These are phyloP conservation scores for Apis laboriosa DNA, from an alignment of 1,140 invertebrate genomes.

Conservation along the genomic window DNA sequence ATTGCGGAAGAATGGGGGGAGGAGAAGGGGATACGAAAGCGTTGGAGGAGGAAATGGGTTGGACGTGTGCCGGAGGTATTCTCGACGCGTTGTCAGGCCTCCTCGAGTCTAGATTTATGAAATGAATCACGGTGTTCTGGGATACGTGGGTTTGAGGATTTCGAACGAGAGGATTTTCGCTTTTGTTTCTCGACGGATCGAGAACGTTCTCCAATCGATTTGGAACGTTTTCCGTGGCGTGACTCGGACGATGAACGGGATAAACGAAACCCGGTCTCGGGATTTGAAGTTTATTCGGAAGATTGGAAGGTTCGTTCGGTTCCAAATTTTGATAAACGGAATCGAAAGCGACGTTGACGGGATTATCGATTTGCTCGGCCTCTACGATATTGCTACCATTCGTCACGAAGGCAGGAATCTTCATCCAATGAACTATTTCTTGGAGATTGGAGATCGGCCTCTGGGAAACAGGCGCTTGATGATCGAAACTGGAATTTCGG, in stretches of 20 bases:
- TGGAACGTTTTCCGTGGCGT: neutral
- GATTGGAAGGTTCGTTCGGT: constrained; percentile 60
- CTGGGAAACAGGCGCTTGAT: constrained; percentile 33
- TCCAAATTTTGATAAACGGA: constrained; percentile 62
- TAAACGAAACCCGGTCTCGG: constrained; percentile 1
- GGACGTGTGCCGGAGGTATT: neutral
- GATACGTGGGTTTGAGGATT: constrained; percentile 67
- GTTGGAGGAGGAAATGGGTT: neutral
- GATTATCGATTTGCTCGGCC: constrained; percentile 32
- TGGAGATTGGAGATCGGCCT: constrained; percentile 51
- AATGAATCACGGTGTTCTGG: constrained; percentile 76
- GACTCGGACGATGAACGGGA: neutral
- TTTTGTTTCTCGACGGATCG: constrained; percentile 12
- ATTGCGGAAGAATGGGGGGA: neutral
- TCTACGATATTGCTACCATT: constrained; percentile 51
- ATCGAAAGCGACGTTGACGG: constrained; percentile 54
- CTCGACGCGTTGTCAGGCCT: constrained; percentile 65
- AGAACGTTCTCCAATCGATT: neutral
- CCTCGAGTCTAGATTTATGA: constrained; percentile 68
- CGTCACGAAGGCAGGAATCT: constrained; percentile 64
- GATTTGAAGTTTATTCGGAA: neutral
- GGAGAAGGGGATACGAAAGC: neutral
- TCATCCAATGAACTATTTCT: constrained; percentile 71
- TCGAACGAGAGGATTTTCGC: neutral
- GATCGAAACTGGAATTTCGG: constrained; percentile 6